Percentiles rank a stretch among this genome's conserved stretches.
Conservation (phyloP, 2,113 vertebrate species). For the Apteryx mantelli region DNA sequence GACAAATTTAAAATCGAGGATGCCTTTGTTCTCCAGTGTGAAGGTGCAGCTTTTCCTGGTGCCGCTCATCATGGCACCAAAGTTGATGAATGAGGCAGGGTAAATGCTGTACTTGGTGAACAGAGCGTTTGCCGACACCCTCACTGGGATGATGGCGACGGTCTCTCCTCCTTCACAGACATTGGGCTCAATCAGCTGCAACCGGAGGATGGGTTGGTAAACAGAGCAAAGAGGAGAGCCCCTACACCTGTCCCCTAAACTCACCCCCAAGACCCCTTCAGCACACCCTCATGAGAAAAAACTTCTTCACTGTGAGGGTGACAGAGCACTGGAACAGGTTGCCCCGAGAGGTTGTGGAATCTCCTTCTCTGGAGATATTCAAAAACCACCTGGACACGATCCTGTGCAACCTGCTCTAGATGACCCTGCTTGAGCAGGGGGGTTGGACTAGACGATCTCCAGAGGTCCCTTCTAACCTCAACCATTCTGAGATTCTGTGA, state of each 20-base stretch:
- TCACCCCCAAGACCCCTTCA: background rate
- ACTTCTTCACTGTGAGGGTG: too few relatives aligned
- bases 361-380: too few relatives aligned
- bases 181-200: slow-evolving; percentile 87
- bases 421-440: too few relatives aligned
- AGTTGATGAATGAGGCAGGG: slow-evolving; percentile 81
- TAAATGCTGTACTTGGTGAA: slow-evolving; percentile 85
- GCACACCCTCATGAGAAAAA: background rate
- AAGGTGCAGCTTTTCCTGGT: slow-evolving; percentile 77
- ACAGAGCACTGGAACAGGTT: too few relatives aligned
- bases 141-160: slow-evolving; percentile 80
- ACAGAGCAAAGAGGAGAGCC: background rate
- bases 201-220: background rate
- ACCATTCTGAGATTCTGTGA: too few relatives aligned
- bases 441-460: too few relatives aligned
- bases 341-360: too few relatives aligned
- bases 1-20: slow-evolving; percentile 77
- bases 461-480: too few relatives aligned
- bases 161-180: slow-evolving; percentile 70
- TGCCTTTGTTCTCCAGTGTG: slow-evolving; percentile 85
- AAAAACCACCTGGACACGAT: too few relatives aligned
- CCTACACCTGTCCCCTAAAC: background rate
- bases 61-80: slow-evolving; percentile 81
- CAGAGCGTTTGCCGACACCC: slow-evolving; percentile 76
- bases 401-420: too few relatives aligned